Percentiles rank a stretch among this genome's conserved stretches.
These are phyloP conservation scores for Drosophila quadrilineata DNA, from an alignment of 1,140 invertebrate genomes.

Conservation along the genomic window DNA sequence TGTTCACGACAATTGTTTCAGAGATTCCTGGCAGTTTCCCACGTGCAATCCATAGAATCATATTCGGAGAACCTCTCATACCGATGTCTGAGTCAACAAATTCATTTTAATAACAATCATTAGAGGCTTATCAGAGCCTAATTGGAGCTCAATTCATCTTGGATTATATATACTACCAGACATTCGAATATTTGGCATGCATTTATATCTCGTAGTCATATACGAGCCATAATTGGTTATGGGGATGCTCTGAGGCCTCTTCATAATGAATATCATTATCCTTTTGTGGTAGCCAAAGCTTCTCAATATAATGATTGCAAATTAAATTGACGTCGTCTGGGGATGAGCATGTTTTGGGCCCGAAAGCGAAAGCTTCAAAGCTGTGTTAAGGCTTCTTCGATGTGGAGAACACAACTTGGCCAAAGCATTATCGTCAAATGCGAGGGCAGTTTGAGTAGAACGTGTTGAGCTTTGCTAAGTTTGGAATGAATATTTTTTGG, in stretches of 20 bases:
- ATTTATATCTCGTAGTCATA: too few species aligned
- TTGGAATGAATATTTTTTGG: background rate
- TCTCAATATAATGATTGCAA: constrained; percentile 65
- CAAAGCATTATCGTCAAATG: constrained; percentile 13
- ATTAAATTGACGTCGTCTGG: constrained; percentile 53
- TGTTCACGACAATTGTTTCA: constrained; percentile 46
- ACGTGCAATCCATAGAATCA: constrained; percentile 39
- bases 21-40: constrained; percentile 42
- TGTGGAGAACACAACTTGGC: constrained; percentile 47
- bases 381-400: too few species aligned
- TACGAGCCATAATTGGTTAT: constrained; percentile 27
- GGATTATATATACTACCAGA: constrained; percentile 20
- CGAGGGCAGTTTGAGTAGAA: background rate
- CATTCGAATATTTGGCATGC: constrained; percentile 10
- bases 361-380: constrained; percentile 14
- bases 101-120: constrained; percentile 54
- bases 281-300: constrained; percentile 49
- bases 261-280: constrained; percentile 56
- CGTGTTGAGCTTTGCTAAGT: background rate
- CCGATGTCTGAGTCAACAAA: constrained; percentile 37
- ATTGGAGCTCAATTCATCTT: constrained; percentile 65
- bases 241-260: constrained; percentile 1
- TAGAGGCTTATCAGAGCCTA: constrained; percentile 51
- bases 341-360: constrained; percentile 13
- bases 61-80: too few species aligned